These are phyloP conservation scores for Portevinia maculata DNA, from an alignment of 2,888 invertebrate genomes.

Conservation along the genomic window DNA sequence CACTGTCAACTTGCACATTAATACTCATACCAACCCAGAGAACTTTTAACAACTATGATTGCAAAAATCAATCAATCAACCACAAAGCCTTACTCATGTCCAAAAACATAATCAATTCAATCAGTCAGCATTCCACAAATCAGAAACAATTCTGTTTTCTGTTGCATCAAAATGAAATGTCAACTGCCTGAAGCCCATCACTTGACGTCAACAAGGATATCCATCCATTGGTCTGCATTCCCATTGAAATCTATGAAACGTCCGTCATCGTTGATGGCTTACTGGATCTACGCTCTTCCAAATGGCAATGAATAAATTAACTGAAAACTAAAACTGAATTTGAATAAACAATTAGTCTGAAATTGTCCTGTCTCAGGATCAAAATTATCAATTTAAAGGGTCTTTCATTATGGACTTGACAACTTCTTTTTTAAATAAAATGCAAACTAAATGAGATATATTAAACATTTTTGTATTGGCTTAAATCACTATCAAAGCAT, in stretches of 20 bases:
- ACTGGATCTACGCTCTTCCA: conserved; percentile 6
- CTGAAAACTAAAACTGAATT: conserved; percentile 69
- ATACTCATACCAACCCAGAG: too few species aligned
- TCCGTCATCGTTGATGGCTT: conserved; percentile 48
- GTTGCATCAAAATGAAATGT: conserved; percentile 63
- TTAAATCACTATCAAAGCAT: too few species aligned
- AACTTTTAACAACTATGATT: not conserved
- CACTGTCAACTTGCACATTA: too few species aligned
- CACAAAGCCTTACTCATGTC: conserved; percentile 3
- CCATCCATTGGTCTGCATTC: conserved; percentile 29
- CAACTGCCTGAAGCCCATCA: conserved; percentile 66
- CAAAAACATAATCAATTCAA: conserved; percentile 64
- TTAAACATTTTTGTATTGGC: too few species aligned
- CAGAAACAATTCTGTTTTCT: conserved; percentile 62
- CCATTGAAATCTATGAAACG: conserved; percentile 38
- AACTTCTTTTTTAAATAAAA: not conserved
- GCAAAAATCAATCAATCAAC: conserved; percentile 34
- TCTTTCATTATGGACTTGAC: not conserved
- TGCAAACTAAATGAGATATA: too few species aligned
- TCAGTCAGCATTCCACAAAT: conserved; percentile 66
- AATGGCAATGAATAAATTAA: conserved; percentile 72
- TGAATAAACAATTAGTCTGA: conserved; percentile 72
- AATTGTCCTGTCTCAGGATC: conserved; percentile 47
- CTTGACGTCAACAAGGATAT: conserved; percentile 64
- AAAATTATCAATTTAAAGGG: conserved; percentile 47